A percentile compares a stretch with the other conserved stretches of the same genome.
Conservation (phyloP, 2,113 vertebrate species). For the Petroica traversi region DNA sequence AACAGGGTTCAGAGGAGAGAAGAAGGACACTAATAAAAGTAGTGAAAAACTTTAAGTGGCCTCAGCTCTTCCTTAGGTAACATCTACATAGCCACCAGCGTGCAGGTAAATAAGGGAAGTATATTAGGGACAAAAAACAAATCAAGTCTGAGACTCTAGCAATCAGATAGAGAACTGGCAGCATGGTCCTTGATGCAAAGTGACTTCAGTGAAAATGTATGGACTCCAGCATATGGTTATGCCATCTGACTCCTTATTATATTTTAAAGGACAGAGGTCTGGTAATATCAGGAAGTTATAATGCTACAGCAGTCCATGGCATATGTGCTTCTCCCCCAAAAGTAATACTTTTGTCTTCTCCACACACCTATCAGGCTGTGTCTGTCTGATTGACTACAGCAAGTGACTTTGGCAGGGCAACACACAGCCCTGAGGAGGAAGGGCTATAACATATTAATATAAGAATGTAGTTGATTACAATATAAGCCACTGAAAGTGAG, state of each 20-base stretch:
- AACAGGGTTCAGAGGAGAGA: background rate
- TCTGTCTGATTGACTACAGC: constrained; percentile 45
- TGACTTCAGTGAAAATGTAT: background rate
- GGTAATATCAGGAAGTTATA: background rate
- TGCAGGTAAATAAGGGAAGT: background rate
- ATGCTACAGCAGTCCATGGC: background rate
- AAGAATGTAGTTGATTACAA: constrained; percentile 47
- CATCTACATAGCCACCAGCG: background rate
- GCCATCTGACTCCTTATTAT: background rate
- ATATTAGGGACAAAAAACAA: background rate
- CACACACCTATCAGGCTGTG: background rate
- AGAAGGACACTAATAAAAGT: background rate
- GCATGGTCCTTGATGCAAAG: background rate
- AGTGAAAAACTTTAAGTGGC: background rate
- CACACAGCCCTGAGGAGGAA: background rate
- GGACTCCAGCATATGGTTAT: background rate
- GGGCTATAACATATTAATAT: constrained; percentile 21
- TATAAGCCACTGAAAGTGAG: constrained; percentile 14
- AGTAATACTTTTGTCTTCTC: background rate
- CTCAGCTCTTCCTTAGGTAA: background rate
- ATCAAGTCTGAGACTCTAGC: background rate
- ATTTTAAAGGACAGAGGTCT: constrained; percentile 13
- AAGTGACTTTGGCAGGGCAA: constrained; percentile 34
- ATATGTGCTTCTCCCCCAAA: background rate
- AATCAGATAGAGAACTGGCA: background rate